phyloP scores from a whole-genome alignment of 2,888 invertebrate species.

The Tyria jacobaeae region DNA sequence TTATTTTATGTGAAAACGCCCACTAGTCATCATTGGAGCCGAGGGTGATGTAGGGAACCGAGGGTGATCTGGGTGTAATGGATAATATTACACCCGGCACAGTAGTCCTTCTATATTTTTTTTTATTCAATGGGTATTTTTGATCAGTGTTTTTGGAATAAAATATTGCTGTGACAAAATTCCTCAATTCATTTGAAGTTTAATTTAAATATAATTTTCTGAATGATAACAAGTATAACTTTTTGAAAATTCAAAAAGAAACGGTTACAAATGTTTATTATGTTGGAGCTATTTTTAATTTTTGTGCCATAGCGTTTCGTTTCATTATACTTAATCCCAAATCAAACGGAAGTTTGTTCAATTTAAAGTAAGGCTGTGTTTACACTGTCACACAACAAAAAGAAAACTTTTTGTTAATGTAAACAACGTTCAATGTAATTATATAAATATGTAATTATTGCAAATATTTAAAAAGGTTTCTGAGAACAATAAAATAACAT shows the following conservation, averaged over 20 bases:
- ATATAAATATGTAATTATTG: slow-evolving; percentile 52
- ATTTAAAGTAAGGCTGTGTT: slow-evolving; percentile 15
- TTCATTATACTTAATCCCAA: slow-evolving; percentile 24
- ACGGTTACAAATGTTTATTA: background rate
- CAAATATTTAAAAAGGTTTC: slow-evolving; percentile 70
- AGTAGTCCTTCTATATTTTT: too few species aligned
- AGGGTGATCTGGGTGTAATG: too few species aligned
- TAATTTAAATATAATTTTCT: background rate
- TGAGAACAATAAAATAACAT: slow-evolving; percentile 50
- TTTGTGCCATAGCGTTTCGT: slow-evolving; percentile 44
- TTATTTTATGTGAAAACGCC: too few species aligned
- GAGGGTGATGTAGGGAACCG: too few species aligned
- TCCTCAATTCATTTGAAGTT: background rate
- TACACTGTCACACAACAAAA: background rate
- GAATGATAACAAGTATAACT: background rate
- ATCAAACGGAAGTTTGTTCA: slow-evolving; percentile 23
- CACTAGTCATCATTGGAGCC: too few species aligned
- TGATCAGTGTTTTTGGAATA: background rate
- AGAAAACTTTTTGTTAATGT: background rate
- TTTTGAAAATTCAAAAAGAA: background rate
- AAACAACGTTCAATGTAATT: slow-evolving; percentile 23
- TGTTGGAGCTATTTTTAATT: slow-evolving; percentile 26
- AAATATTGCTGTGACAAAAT: slow-evolving; percentile 3
- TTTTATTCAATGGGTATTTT: too few species aligned
- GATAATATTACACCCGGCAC: background rate